Conservation (phyloP, 2,113 vertebrate genomes). For the Sterrhoptilus dennistouni region DNA sequence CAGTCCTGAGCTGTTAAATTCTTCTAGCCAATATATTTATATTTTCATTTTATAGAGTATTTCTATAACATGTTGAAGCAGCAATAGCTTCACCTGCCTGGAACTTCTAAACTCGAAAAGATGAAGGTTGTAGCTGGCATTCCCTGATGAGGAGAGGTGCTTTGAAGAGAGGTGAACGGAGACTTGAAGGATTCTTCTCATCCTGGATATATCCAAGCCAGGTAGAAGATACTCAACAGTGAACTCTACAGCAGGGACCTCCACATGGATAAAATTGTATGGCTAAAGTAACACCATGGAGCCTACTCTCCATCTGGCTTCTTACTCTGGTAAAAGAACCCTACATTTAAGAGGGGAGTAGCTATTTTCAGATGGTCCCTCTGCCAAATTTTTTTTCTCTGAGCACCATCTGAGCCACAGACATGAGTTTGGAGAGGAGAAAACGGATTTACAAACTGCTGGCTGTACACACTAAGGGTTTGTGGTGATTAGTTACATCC, state of each 20-base stretch:
- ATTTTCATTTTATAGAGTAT: constrained; percentile 17
- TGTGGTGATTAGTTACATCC: neutral
- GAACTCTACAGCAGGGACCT: neutral
- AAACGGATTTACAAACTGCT: neutral
- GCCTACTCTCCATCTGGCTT: neutral
- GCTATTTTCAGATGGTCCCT: neutral
- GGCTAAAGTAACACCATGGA: neutral
- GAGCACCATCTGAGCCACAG: neutral
- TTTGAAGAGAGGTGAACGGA: neutral
- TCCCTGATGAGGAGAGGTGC: neutral
- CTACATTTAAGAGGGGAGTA: neutral
- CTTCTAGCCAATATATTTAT: neutral
- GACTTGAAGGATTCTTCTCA: neutral
- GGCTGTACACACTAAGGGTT: neutral
- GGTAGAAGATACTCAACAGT: neutral
- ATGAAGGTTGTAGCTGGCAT: neutral
- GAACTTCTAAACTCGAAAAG: neutral
- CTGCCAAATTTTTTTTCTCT: neutral
- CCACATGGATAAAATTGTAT: neutral
- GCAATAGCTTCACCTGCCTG: neutral
- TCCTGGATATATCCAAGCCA: neutral
- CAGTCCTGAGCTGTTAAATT: neutral
- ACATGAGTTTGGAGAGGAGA: neutral
- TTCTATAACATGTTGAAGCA: constrained; percentile 22
- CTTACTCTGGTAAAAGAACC: neutral